Conservation (phyloP, 2,797 vertebrate genomes). For the Ataeniobius toweri region DNA sequence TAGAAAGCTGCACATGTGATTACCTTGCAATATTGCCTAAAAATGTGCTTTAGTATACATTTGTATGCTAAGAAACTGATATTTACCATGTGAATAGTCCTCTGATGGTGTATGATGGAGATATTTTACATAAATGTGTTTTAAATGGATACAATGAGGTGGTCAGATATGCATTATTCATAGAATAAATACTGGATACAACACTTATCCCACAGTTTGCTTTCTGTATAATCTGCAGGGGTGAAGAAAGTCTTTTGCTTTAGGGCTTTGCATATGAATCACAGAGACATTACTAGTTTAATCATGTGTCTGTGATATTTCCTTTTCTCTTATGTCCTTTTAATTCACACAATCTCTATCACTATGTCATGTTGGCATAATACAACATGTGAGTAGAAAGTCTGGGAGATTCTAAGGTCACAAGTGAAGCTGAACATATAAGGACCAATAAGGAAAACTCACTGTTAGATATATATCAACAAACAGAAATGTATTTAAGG, state of each 20-base stretch:
- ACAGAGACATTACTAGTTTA: constrained; percentile 51
- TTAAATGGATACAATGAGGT: constrained; percentile 42
- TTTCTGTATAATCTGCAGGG: constrained; percentile 39
- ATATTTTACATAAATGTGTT: constrained; percentile 46
- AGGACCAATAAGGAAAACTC: constrained; percentile 6
- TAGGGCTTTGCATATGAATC: constrained; percentile 58
- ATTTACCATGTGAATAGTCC: constrained; percentile 29
- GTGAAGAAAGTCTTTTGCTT: constrained; percentile 52
- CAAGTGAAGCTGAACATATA: constrained; percentile 11
- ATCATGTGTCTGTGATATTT: constrained; percentile 52
- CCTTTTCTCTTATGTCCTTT: constrained; percentile 36
- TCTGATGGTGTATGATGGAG: constrained; percentile 18
- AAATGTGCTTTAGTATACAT: constrained; percentile 33
- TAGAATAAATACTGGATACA: constrained; percentile 29
- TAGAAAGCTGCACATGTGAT: constrained; percentile 38
- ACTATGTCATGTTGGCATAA: constrained; percentile 30
- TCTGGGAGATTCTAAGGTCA: constrained; percentile 27
- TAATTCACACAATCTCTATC: constrained; percentile 1
- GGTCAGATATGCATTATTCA: constrained; percentile 37
- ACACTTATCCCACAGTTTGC: constrained; percentile 23
- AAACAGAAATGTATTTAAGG: constrained; percentile 36
- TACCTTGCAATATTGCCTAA: constrained; percentile 20
- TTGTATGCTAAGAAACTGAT: constrained; percentile 24
- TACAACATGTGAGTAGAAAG: constrained; percentile 57
- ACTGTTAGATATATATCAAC: constrained; percentile 22